phyloP scores from a whole-genome alignment of 2,797 vertebrate genomes.

The Clarias laeviceps region DNA sequence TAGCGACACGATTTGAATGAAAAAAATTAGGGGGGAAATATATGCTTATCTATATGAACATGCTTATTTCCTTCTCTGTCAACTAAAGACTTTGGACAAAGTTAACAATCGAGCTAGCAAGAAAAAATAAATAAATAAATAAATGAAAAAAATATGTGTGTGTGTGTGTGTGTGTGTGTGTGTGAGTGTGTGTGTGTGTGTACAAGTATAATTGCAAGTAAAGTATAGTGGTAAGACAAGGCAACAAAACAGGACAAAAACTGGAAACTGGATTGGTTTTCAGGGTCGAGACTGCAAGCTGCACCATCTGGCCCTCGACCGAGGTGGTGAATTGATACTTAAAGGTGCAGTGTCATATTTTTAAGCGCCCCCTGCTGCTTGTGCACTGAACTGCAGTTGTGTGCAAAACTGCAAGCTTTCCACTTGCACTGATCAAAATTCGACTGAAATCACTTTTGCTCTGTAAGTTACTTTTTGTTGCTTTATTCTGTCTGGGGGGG shows the following conservation, averaged over 20 bases:
- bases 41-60: background rate
- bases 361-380: conserved; percentile 4
- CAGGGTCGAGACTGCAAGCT: background rate
- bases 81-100: background rate
- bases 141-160: too few species aligned
- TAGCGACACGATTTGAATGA: background rate
- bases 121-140: background rate
- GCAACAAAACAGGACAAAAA: background rate
- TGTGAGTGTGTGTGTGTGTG: too few species aligned
- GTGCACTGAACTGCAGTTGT: background rate
- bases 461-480: background rate
- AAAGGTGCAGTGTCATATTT: background rate
- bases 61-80: background rate
- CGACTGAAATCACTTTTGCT: background rate
- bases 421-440: background rate
- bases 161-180: too few species aligned
- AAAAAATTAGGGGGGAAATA: background rate
- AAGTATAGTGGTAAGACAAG: background rate
- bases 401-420: background rate
- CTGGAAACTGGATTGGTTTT: background rate
- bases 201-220: too few species aligned
- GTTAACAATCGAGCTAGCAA: background rate
- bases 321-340: background rate
- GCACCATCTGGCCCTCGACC: background rate
- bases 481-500: background rate